A percentile compares a stretch with the other conserved stretches of the same genome.
phyloP scores from a whole-genome alignment of 2,888 invertebrate species.

The Cheilosia soror region DNA sequence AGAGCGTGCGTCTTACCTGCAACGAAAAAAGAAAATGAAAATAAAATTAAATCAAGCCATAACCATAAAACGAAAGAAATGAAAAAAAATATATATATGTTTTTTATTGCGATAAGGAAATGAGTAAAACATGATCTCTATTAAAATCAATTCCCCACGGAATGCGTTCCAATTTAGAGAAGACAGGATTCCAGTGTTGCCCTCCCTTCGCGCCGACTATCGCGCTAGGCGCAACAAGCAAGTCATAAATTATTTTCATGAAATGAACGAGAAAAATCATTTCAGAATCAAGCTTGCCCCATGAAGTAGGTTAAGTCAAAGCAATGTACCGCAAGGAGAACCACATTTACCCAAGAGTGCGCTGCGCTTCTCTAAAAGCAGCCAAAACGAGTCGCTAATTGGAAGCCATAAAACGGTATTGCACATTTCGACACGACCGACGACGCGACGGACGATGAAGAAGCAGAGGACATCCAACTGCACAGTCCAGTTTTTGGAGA shows the following conservation, averaged over 20 bases:
- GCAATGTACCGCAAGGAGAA: constrained; percentile 71
- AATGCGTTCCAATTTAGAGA: constrained; percentile 36
- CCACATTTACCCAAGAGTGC: constrained; percentile 43
- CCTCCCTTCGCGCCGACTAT: not conserved
- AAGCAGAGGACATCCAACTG: constrained; percentile 38
- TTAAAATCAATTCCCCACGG: constrained; percentile 8
- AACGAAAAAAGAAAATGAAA: constrained; percentile 27
- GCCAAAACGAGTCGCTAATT: constrained; percentile 59
- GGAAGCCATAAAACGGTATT: constrained; percentile 61
- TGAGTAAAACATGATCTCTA: constrained; percentile 7
- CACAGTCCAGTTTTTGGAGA: constrained; percentile 34
- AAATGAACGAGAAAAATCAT: constrained; percentile 17
- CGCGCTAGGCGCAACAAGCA: constrained; percentile 17
- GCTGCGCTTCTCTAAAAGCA: constrained; percentile 6
- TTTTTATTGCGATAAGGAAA: constrained; percentile 17
- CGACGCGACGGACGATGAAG: not conserved
- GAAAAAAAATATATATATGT: not conserved
- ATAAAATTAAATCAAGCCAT: constrained; percentile 10
- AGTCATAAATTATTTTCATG: constrained; percentile 38
- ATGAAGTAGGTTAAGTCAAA: constrained; percentile 59
- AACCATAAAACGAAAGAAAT: constrained; percentile 2
- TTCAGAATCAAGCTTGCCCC: constrained; percentile 47
- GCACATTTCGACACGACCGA: constrained; percentile 25
- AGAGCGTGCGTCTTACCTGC: constrained; percentile 46
- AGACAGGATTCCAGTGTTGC: constrained; percentile 29